phyloP scores from a whole-genome alignment of 2,888 invertebrate species.

The Drosophila planitibia region DNA sequence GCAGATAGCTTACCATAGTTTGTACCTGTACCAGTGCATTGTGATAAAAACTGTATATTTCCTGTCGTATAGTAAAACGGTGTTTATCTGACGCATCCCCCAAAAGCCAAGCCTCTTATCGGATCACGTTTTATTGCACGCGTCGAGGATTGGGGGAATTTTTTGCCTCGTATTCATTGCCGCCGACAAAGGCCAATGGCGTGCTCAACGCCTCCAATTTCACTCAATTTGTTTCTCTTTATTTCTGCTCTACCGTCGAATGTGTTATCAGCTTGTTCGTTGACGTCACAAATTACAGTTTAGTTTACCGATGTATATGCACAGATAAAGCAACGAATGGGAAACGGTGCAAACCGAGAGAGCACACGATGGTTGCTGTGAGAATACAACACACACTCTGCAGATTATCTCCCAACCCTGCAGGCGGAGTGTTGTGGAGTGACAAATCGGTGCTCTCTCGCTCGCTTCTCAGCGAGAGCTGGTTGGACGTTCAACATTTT shows the following conservation, averaged over 20 bases:
- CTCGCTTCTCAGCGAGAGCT: constrained; percentile 4
- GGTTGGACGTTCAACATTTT: constrained; percentile 26
- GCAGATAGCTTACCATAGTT: constrained; percentile 21
- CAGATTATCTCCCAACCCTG: constrained; percentile 15
- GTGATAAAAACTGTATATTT: constrained; percentile 44
- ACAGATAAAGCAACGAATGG: constrained; percentile 18
- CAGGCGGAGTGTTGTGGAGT: constrained; percentile 54
- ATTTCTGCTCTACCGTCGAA: constrained; percentile 10
- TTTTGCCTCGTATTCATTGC: constrained; percentile 7
- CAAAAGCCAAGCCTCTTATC: constrained; percentile 27
- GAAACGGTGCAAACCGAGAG: constrained; percentile 25
- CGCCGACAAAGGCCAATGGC: constrained; percentile 25
- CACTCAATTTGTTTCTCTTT: constrained; percentile 22
- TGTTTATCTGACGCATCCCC: constrained; percentile 5
- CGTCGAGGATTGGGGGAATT: constrained; percentile 14
- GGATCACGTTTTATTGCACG: constrained; percentile 36
- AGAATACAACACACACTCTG: neutral
- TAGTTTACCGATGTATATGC: constrained; percentile 30
- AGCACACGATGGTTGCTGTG: constrained; percentile 41
- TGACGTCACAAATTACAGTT: constrained; percentile 71
- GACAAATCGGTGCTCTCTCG: constrained; percentile 24
- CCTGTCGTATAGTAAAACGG: constrained; percentile 8
- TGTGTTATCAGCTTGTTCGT: constrained; percentile 49
- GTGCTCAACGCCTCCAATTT: constrained; percentile 30
- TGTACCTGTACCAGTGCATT: constrained; percentile 1